A percentile compares a stretch with the other conserved stretches of the same genome.
phyloP scores from a whole-genome alignment of 2,888 invertebrate genomes.

The Piscicola geometra region DNA sequence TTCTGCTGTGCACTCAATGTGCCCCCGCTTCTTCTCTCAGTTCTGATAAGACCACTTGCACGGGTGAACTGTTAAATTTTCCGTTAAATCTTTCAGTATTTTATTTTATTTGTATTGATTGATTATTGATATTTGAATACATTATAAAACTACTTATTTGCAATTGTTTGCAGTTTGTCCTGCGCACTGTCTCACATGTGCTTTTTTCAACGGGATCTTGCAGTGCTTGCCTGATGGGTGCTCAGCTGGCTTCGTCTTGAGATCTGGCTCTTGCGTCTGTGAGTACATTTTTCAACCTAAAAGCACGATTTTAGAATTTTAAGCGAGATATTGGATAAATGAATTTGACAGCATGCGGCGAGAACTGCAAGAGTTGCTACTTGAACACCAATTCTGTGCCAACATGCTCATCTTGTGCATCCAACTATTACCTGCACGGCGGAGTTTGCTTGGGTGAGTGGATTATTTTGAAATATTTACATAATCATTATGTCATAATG shows the following conservation, averaged over 20 bases:
- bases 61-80: too few species aligned
- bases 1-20: constrained; percentile 30
- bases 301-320: too few species aligned
- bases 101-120: too few species aligned
- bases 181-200: constrained; percentile 36
- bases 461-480: too few species aligned
- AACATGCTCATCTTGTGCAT: background rate
- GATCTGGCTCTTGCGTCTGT: constrained; percentile 29
- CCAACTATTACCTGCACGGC: background rate
- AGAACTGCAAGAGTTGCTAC: background rate
- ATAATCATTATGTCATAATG: too few species aligned
- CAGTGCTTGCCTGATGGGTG: constrained; percentile 37
- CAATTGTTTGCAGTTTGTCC: constrained; percentile 38
- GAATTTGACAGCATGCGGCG: background rate
- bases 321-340: too few species aligned
- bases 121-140: too few species aligned
- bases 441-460: background rate
- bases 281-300: background rate
- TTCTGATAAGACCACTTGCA: constrained; percentile 28
- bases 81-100: too few species aligned
- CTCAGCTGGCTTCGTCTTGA: constrained; percentile 27
- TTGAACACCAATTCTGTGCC: background rate
- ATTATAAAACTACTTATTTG: too few species aligned
- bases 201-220: constrained; percentile 17
- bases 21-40: constrained; percentile 29